Evolutionary conservation across 2,888 invertebrate species (phyloP).

Genomic region (Congeria kusceri): DNA sequence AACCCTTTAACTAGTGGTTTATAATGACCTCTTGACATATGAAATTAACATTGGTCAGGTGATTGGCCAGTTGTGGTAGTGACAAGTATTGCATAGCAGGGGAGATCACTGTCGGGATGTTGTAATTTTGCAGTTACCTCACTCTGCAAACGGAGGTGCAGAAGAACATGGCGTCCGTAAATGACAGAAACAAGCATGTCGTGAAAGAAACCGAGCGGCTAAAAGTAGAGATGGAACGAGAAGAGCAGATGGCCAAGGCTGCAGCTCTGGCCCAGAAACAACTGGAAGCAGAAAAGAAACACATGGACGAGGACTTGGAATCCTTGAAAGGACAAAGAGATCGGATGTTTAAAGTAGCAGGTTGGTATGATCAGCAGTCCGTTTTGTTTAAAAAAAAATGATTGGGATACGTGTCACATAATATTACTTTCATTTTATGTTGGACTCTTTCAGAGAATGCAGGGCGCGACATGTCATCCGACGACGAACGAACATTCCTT

Average conservation of each 20-base stretch:
- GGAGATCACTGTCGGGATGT: too few species aligned
- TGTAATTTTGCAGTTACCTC: conserved; percentile 2
- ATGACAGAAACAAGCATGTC: conserved; percentile 4
- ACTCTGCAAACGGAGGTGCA: conserved; percentile 12
- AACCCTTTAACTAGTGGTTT: too few species aligned
- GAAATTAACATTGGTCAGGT: too few species aligned
- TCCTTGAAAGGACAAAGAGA: conserved; percentile 17
- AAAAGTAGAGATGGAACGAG: background rate
- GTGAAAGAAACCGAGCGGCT: background rate
- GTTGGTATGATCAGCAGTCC: conserved; percentile 4
- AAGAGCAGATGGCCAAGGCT: conserved; percentile 16
- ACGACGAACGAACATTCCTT: too few species aligned
- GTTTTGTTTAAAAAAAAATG: too few species aligned
- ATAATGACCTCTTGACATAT: too few species aligned
- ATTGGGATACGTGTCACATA: too few species aligned
- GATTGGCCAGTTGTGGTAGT: too few species aligned
- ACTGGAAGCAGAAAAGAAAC: conserved; percentile 22
- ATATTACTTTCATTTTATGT: too few species aligned
- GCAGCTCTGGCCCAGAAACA: conserved; percentile 23
- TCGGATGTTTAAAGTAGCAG: conserved; percentile 22
- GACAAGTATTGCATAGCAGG: too few species aligned
- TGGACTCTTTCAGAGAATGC: conserved; percentile 2
- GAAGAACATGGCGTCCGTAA: conserved; percentile 8
- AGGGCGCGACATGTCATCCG: conserved; percentile 6
- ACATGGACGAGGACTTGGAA: conserved; percentile 23